These are phyloP conservation scores for Cylloceria caligata DNA, from an alignment of 2,888 invertebrate species.

Conservation along the genomic window DNA sequence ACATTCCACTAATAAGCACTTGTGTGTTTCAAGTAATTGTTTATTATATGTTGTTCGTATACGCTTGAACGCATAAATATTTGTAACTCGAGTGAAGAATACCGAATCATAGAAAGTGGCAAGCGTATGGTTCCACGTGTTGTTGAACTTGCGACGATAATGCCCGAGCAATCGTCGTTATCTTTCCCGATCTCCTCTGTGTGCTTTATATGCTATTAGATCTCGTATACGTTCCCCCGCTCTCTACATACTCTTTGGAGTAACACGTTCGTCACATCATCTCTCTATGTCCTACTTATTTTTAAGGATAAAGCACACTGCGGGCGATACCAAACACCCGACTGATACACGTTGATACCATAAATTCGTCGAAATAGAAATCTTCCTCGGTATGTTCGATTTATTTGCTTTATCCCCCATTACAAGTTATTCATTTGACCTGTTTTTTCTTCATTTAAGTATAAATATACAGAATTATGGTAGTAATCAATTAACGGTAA, in stretches of 20 bases:
- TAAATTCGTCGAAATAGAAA: background rate
- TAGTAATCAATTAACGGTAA: no score
- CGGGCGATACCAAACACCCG: background rate
- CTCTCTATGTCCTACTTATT: conserved; percentile 37
- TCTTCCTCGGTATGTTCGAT: background rate
- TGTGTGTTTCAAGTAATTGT: background rate
- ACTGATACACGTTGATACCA: conserved; percentile 1
- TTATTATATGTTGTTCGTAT: background rate
- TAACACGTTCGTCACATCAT: conserved; percentile 26
- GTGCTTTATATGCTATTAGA: conserved; percentile 8
- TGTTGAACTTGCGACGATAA: conserved; percentile 74
- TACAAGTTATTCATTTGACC: no score
- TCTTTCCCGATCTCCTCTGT: conserved; percentile 25
- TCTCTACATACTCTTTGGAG: background rate
- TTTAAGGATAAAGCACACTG: conserved; percentile 27
- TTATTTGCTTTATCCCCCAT: no score
- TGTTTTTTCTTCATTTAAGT: no score
- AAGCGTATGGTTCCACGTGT: conserved; percentile 63
- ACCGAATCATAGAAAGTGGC: background rate
- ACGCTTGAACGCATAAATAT: background rate
- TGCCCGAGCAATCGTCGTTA: conserved; percentile 43
- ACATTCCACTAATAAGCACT: background rate
- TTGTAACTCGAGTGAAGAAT: conserved; percentile 6
- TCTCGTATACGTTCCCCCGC: conserved; percentile 6
- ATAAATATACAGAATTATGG: no score